phyloP scores from a whole-genome alignment of 1,140 invertebrate species.

The Cyphomyrmex costatus region DNA sequence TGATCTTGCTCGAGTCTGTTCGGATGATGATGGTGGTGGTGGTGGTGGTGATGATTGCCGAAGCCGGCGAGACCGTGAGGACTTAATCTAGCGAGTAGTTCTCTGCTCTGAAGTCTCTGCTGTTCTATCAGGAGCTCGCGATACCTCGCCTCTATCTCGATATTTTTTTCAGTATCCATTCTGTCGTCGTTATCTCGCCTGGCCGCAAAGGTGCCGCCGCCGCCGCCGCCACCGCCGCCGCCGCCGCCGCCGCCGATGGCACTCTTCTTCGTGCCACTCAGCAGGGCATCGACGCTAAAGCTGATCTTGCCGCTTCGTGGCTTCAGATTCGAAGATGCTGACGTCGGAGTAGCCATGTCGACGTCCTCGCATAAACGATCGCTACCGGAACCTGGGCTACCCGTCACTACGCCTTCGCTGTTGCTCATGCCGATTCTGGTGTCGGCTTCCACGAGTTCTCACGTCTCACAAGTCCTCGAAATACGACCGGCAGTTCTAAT shows the following conservation, averaged over 20 bases:
- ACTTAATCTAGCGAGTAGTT: constrained; percentile 82
- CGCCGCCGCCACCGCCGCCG: too few species aligned
- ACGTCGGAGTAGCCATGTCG: constrained; percentile 84
- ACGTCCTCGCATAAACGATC: constrained; percentile 80
- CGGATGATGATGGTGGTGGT: constrained; percentile 70
- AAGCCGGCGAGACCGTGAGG: constrained; percentile 78
- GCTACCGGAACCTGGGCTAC: constrained; percentile 78
- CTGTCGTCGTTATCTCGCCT: constrained; percentile 72
- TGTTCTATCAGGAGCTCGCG: constrained; percentile 82
- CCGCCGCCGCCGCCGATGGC: constrained; percentile 54
- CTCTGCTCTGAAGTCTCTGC: constrained; percentile 83
- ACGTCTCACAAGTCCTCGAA: constrained; percentile 14
- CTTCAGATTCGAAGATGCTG: constrained; percentile 83
- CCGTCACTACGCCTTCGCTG: constrained; percentile 79
- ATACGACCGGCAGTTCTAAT: not conserved
- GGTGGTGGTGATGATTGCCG: constrained; percentile 75
- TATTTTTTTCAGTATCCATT: constrained; percentile 74
- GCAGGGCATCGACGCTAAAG: constrained; percentile 85
- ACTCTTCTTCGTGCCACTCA: constrained; percentile 84
- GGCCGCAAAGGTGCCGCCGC: constrained; percentile 53
- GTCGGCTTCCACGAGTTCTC: not conserved
- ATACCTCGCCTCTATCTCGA: constrained; percentile 82
- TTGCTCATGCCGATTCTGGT: constrained; percentile 76
- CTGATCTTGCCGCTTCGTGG: constrained; percentile 85
- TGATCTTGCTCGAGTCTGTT: constrained; percentile 73